phyloP scores from a whole-genome alignment of 2,797 vertebrate species.

The Choloepus didactylus region DNA sequence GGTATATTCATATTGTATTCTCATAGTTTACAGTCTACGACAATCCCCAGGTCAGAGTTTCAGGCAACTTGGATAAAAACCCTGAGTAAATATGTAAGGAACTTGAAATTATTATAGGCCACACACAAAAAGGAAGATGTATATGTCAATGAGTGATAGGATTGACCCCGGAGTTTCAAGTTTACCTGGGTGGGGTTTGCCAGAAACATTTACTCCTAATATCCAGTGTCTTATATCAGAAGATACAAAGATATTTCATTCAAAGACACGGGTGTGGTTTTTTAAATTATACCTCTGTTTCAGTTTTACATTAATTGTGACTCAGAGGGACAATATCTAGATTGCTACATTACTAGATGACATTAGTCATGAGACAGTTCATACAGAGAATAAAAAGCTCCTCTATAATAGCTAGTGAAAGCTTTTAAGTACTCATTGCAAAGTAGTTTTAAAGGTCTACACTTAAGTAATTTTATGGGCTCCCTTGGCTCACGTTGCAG shows the following conservation, averaged over 20 bases:
- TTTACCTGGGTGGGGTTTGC: not conserved
- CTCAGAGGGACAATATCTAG: slow-evolving; percentile 40
- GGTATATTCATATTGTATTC: not conserved
- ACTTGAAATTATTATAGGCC: not conserved
- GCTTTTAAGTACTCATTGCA: slow-evolving; percentile 69
- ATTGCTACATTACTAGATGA: slow-evolving; percentile 58
- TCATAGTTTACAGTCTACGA: not conserved
- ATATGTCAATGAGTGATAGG: not conserved
- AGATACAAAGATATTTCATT: not conserved
- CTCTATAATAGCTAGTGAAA: slow-evolving; percentile 75
- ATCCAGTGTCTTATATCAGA: not conserved
- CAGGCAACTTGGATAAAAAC: not conserved
- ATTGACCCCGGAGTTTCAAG: not conserved
- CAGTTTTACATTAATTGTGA: slow-evolving; percentile 33
- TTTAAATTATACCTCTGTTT: slow-evolving; percentile 5
- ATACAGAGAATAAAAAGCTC: slow-evolving; percentile 74
- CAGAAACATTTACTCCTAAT: not conserved
- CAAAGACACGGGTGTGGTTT: not conserved
- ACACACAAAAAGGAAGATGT: not conserved
- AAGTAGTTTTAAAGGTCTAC: slow-evolving; percentile 52
- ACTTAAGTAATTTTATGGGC: slow-evolving; percentile 70
- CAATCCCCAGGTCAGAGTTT: not conserved
- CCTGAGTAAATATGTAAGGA: not conserved
- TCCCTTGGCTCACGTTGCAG: slow-evolving; percentile 49
- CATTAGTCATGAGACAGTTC: slow-evolving; percentile 67